Conservation (phyloP, 2,888 invertebrate genomes). For the Trypoxylon attenuatum region DNA sequence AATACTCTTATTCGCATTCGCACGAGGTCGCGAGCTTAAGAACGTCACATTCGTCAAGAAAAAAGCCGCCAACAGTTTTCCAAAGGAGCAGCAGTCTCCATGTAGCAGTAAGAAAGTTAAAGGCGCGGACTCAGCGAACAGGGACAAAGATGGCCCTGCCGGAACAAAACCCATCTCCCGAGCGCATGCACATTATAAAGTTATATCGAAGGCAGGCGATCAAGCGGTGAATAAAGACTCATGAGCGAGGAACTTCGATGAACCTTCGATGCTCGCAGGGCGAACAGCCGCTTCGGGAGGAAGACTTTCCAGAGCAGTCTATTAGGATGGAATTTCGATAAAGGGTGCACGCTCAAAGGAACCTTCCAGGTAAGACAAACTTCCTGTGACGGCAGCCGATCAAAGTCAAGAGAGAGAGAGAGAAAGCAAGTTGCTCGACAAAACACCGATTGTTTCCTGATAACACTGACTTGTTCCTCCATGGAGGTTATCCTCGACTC, state of each 20-base stretch:
- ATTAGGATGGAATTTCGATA: slow-evolving; percentile 52
- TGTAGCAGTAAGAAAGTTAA: no score
- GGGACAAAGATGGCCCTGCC: background rate
- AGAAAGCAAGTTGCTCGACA: no score
- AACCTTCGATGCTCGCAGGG: background rate
- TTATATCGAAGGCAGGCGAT: background rate
- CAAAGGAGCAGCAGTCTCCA: no score
- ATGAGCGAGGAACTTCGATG: background rate
- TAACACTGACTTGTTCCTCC: slow-evolving; percentile 39
- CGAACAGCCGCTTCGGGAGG: background rate
- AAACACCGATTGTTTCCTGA: slow-evolving; percentile 55
- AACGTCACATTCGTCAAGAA: no score
- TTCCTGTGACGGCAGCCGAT: slow-evolving; percentile 43
- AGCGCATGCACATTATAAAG: background rate
- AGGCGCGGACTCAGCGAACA: background rate
- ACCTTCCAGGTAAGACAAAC: slow-evolving; percentile 45
- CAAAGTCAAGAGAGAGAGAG: slow-evolving; percentile 46
- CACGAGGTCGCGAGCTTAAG: no score
- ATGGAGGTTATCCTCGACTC: slow-evolving; percentile 19
- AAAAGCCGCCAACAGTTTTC: no score
- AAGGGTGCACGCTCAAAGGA: slow-evolving; percentile 47
- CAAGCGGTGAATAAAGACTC: background rate
- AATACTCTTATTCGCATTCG: no score
- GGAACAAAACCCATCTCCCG: background rate
- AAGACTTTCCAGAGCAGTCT: slow-evolving; percentile 29